Base-by-base conservation (phyloP, 37 sponge, comb jelly and placozoan species). In the Tethya wilhelma region DNA sequence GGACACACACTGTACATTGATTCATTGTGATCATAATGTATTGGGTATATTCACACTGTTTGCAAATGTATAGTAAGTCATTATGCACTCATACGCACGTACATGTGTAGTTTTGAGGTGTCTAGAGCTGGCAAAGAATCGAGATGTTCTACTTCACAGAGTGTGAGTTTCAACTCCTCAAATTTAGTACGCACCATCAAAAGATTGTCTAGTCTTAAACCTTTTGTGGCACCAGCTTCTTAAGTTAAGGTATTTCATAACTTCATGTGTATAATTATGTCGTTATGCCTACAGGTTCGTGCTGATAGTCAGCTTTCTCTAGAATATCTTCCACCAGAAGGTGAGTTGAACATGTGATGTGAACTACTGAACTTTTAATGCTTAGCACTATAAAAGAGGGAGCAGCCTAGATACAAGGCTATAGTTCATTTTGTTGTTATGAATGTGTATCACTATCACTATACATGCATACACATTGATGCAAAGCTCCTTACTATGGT, bases 281-380 rank as follows among this genome's bases (percentile, higher is more conserved):
- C 19, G 11, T 19, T 36, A 67, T 57, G 22, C 38, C 38, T 30
- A 56, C 39, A 38, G 80, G 37, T 20, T 28, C 19, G 53, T 8
- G 23, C 67, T 44, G 79, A 66, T 11, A 66, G 67, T 46, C 82
- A 82, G 64, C 62, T 73, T 7, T 82, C 82, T 22, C 72, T 81
- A 1, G 72, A 81, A 38, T 71, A 38, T 63, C 82, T 82, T 43
- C 82, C 82, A 14, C 82, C 82, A 20, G 82, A 82, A 72, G 82
- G 82, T 82, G 19, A n/a, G 49, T 38, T 22, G 25, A 31, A 67
- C 11, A 23, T 9, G 22, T 67, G 14, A 49, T 49, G 53, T 14
- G 6, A 60, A 60, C 63, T 60, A n/a, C 9, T 60, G 28, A 60
- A n/a, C 26, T 11, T 3, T 6, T 6, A 19, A 40, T 70, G 30